phyloP scores from a whole-genome alignment of 1,140 invertebrate species.

The Nasonia vitripennis region DNA sequence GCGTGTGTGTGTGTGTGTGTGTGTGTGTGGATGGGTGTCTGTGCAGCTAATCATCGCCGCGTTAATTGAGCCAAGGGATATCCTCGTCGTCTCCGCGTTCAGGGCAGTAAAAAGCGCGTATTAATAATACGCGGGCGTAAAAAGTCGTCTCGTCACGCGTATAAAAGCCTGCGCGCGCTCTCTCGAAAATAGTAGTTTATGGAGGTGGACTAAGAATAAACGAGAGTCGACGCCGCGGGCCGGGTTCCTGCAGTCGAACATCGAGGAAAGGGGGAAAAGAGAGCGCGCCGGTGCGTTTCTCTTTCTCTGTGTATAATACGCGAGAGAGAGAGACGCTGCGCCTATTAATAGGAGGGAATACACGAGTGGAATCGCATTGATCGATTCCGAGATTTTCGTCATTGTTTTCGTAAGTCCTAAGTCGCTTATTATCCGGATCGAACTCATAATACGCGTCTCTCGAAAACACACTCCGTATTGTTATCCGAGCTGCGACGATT shows the following conservation, averaged over 20 bases:
- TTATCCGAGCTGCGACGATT: too few relatives aligned
- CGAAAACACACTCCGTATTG: too few relatives aligned
- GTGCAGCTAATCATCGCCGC: neutral
- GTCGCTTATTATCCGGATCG: too few relatives aligned
- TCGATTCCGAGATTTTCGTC: neutral
- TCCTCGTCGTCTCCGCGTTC: too few relatives aligned
- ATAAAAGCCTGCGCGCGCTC: neutral
- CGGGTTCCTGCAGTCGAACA: neutral
- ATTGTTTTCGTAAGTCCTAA: neutral
- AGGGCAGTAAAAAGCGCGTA: neutral
- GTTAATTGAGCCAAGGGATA: neutral
- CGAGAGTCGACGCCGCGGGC: neutral
- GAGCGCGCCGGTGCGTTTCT: neutral
- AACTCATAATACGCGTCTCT: too few relatives aligned
- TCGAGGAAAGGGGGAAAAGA: neutral
- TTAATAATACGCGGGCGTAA: neutral
- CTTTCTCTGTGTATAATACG: neutral
- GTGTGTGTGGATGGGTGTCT: too few relatives aligned
- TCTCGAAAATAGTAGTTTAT: neutral
- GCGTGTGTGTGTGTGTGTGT: too few relatives aligned
- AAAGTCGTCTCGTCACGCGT: neutral
- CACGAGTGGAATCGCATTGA: neutral
- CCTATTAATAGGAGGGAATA: neutral
- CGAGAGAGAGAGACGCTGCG: neutral
- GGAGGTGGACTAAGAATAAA: constrained; percentile 7